These are phyloP conservation scores for Conus canariensis DNA, from an alignment of 2,888 invertebrate species.

Conservation along the genomic window DNA sequence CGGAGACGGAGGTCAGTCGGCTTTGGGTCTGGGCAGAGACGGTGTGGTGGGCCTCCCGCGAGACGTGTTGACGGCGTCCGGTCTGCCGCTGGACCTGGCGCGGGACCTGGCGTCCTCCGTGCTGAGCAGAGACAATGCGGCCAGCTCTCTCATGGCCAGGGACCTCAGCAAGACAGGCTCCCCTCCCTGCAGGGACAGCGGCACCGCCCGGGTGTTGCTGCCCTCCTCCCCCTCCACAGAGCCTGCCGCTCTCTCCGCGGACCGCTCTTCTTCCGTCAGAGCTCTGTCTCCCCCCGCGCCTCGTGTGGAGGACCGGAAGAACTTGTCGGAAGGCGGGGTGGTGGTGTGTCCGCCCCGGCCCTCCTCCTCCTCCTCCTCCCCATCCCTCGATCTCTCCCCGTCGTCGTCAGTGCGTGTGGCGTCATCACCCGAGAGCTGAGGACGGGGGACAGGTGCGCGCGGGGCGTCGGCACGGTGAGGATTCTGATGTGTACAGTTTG, in stretches of 20 bases:
- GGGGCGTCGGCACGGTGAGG: neutral
- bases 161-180: neutral
- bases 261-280: neutral
- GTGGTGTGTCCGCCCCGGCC: neutral
- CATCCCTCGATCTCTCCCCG: neutral
- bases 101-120: slow-evolving; percentile 28
- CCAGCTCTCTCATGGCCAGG: neutral
- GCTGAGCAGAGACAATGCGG: slow-evolving; percentile 6
- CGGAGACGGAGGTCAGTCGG: neutral
- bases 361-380: neutral
- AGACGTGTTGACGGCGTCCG: neutral
- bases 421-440: slow-evolving; percentile 25
- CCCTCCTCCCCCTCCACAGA: neutral
- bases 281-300: neutral
- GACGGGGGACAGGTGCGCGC: neutral
- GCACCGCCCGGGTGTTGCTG: neutral
- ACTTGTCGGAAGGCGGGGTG: neutral
- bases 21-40: neutral
- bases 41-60: neutral
- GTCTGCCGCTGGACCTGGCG: slow-evolving; percentile 26
- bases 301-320: neutral
- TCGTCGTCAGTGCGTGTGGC: slow-evolving; percentile 20
- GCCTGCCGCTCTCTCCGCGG: neutral
- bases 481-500: neutral
- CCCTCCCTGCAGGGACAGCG: neutral